Conservation (phyloP, 2,797 vertebrate genomes). For the Ammospiza maritima region DNA sequence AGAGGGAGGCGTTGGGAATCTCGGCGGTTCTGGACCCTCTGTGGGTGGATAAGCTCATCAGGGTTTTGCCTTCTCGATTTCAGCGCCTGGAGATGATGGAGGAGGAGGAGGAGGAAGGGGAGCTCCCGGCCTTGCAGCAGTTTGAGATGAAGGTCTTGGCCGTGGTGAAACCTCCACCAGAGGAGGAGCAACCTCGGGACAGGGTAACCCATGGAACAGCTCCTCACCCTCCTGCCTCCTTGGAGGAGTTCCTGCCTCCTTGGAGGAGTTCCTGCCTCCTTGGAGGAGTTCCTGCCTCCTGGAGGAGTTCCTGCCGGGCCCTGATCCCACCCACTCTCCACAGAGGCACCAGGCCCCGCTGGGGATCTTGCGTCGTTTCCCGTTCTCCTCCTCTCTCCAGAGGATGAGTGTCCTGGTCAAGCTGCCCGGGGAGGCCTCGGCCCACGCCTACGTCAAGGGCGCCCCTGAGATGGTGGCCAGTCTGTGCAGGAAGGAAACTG, state of each 20-base stretch:
- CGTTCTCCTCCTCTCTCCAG: background rate
- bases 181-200: background rate
- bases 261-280: no score
- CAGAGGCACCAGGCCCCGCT: background rate
- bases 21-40: accelerated
- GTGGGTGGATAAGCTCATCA: accelerated
- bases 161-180: background rate
- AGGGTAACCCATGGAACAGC: background rate
- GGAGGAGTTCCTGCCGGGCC: accelerated
- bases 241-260: no score
- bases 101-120: background rate
- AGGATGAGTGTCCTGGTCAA: background rate
- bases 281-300: background rate
- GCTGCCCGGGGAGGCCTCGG: background rate
- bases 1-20: background rate
- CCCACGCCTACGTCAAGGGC: background rate
- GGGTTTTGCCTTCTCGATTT: background rate
- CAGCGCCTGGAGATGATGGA: background rate
- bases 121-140: background rate
- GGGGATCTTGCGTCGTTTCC: background rate
- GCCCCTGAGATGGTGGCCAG: background rate
- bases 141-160: background rate
- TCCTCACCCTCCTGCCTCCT: background rate
- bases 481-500: background rate
- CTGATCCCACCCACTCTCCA: background rate